Conservation (phyloP, 53 echinoderm and acorn worm species). For the Stichopus horrens region DNA sequence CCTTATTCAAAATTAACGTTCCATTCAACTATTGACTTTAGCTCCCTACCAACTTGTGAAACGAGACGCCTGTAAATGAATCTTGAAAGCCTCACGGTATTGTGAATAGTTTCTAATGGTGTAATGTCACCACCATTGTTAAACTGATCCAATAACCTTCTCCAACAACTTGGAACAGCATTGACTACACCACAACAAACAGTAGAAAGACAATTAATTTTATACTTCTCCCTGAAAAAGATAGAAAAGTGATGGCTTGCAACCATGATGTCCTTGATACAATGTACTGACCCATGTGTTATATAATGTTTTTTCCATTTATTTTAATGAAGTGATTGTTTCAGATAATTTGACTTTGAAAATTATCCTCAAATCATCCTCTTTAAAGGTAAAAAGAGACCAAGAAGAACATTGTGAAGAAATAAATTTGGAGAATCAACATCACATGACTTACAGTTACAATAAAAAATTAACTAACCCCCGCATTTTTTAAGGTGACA, state of each 20-base stretch:
- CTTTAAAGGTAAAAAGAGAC: slow-evolving; percentile 7
- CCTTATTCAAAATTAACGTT: background rate
- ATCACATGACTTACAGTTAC: background rate
- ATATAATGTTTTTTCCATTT: background rate
- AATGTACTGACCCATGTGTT: background rate
- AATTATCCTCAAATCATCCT: background rate
- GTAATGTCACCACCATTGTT: background rate
- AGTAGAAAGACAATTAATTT: background rate
- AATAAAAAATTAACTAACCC: background rate
- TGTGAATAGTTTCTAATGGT: background rate
- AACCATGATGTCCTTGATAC: background rate
- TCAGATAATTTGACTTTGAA: background rate
- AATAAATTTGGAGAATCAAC: background rate
- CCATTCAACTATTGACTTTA: background rate
- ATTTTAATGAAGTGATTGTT: background rate
- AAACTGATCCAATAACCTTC: background rate
- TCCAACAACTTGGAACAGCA: background rate
- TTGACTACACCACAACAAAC: slow-evolving; percentile 3
- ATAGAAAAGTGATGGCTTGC: background rate
- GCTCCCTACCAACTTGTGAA: background rate
- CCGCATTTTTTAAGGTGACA: background rate
- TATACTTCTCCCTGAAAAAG: background rate
- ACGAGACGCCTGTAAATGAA: background rate
- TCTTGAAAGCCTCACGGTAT: background rate
- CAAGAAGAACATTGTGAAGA: background rate